A percentile compares a stretch with the other conserved stretches of the same genome.
Evolutionary conservation across 1,140 invertebrate genomes (phyloP).

Genomic region (Ips typographus): DNA sequence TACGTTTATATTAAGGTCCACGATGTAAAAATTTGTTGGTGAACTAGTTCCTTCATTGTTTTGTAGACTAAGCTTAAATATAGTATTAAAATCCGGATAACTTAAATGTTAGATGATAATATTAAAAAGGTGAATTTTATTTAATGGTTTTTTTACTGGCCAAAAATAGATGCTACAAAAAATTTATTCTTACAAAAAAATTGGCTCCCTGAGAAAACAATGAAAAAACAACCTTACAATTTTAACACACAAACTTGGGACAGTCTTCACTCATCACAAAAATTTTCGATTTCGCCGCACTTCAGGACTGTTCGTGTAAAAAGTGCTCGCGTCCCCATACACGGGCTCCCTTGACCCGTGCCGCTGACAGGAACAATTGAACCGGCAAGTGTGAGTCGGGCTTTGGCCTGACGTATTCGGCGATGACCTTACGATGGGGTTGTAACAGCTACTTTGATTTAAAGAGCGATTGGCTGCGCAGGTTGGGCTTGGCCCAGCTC

Average conservation of each 20-base stretch:
- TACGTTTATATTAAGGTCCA: too few species aligned
- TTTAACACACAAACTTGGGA: neutral
- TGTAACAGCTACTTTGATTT: constrained; percentile 5
- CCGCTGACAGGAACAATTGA: constrained; percentile 37
- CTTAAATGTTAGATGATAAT: too few species aligned
- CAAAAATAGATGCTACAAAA: neutral
- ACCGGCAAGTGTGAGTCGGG: constrained; percentile 18
- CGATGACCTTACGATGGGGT: constrained; percentile 13
- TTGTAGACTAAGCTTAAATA: too few species aligned
- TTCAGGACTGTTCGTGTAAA: constrained; percentile 41
- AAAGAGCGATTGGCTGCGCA: constrained; percentile 14
- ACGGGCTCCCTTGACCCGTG: constrained; percentile 40
- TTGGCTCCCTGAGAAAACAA: neutral
- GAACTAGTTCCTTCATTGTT: too few species aligned
- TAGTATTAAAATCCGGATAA: too few species aligned
- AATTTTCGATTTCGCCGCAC: constrained; percentile 16
- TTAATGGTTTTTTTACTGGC: too few species aligned
- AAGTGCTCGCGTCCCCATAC: constrained; percentile 45
- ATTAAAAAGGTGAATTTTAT: too few species aligned
- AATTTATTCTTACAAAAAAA: neutral
- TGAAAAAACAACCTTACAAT: neutral
- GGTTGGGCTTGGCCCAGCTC: constrained; percentile 3
- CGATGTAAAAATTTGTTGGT: too few species aligned
- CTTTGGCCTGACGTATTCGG: constrained; percentile 17
- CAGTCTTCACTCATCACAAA: neutral